Evolutionary conservation across 2,113 vertebrate species (phyloP), one percentile per base, ranked within the genome.

Genomic region (Himantopus leucocephalus): DNA sequence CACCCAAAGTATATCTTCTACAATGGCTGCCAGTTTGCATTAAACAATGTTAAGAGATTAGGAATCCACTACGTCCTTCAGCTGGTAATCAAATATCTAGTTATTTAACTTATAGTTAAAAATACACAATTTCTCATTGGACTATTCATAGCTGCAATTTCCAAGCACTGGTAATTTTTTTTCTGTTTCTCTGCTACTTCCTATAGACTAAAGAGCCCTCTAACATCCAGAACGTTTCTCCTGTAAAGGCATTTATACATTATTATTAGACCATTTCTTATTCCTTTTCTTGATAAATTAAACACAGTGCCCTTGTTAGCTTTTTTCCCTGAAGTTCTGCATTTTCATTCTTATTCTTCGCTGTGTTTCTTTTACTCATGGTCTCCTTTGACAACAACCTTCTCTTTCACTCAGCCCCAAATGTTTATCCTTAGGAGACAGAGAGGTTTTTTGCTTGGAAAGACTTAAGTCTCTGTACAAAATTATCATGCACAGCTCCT

Each of bases 21-120:
- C 9, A 13, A 22, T 48, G 27, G 14, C 10, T 72, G 22, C 4
- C 26, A 41, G 12, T 27, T 90, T 85, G 24, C 43, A 76, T 47
- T 56, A 43, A 53, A 59, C 16, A 27, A 8, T 30, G 10, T 23
- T 56, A 34, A 39, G 11, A 74, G 27, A 66, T 88, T 18, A 56
- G 45, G 23, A 86, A 60, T 2, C 2, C 3, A 10, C 20, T 30
- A 64, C 0, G 0, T 35, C 19, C 34, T 90, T 94, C 62, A 39
- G 24, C 0, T 64, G 23, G 22, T 43, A 76, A 80, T 35, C 3
- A 58, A 63, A 52, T 56, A 68, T 41, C 79, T 76, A 30, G 20
- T 76, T 85, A 35, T 62, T 68, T 83, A 72, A 37, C 6, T 75
- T 34, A 18, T 2, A 35, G 4, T 27, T 45, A 50, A 73, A 85